phyloP scores from a whole-genome alignment of 2,797 vertebrate genomes.

The Rhinoraja longicauda region DNA sequence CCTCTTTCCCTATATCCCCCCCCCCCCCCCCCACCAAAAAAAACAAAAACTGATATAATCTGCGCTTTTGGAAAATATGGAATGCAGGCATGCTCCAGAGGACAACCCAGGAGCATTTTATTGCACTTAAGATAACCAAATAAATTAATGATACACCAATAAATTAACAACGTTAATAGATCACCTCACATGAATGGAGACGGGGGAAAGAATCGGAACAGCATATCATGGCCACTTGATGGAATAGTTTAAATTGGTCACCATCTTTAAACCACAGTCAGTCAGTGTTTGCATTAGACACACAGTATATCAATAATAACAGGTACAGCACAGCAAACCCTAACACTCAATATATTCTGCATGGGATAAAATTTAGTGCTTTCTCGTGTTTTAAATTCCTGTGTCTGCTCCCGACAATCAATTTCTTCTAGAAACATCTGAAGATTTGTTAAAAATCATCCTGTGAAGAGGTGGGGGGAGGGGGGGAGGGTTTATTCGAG shows the following conservation, averaged over 20 bases:
- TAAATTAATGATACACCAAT: slow-evolving; percentile 22
- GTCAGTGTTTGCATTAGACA: neutral
- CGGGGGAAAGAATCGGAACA: neutral
- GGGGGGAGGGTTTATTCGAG: neutral
- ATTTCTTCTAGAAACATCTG: slow-evolving; percentile 20
- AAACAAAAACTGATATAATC: neutral
- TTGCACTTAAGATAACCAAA: slow-evolving; percentile 33
- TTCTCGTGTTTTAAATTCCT: neutral
- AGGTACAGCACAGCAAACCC: slow-evolving; percentile 7
- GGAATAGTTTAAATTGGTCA: slow-evolving; percentile 2
- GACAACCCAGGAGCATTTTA: neutral
- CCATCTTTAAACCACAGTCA: neutral
- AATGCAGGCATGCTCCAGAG: neutral
- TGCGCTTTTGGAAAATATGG: neutral
- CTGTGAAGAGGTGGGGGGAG: neutral
- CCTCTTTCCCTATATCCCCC: neutral
- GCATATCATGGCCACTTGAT: slow-evolving; percentile 12
- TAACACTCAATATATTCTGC: slow-evolving; percentile 29
- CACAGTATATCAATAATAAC: slow-evolving; percentile 12
- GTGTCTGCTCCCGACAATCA: slow-evolving; percentile 16
- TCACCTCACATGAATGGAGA: neutral
- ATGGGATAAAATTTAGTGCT: slow-evolving; percentile 23
- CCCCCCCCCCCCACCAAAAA: neutral
- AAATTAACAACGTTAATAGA: neutral
- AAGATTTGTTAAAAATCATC: slow-evolving; percentile 26